Evolutionary conservation across 2,797 vertebrate species (phyloP), one percentile per base, ranked within the genome.

Genomic region (Tarsius wallacei): DNA sequence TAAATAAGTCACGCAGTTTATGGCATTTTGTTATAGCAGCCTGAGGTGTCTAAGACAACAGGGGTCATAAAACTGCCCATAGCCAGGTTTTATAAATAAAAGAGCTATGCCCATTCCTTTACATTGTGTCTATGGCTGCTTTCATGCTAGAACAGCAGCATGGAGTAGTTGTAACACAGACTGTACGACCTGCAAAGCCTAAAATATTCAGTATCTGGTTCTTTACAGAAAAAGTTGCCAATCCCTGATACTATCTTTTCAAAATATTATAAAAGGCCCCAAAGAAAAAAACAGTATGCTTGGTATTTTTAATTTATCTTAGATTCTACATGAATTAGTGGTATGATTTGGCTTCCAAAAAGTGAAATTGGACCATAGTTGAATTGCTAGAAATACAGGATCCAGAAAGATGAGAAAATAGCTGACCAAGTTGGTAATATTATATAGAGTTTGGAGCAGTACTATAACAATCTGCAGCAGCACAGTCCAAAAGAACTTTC

Each of bases 211-310:
- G 24, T 22, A 63, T 42, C 53, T 49, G 31, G 19, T 19, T 26
- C 31, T 89, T 70, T 53, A 24, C 57, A 78, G 55, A 77, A 85
- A 90, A 93, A 49, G 61, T 64, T 91, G 26, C 16, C 66, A 90
- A 59, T 24, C 12, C 7, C 33, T 90, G 53, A 85, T 73, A 85
- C 36, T 31, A 71, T 76, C 47, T 19, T n/a, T 92, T 81, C 70
- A 93, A 36, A 94, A 81, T 85, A 86, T 28, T 85, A 86, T 68
- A 33, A 89, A 93, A 91, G 77, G 24, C 36, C 4, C 51, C 49
- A 77, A 17, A 59, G 71, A 66, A 93, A 91, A 77, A 93, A 88
- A 63, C 53, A 66, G 77, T 87, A 9, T 24, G 68, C 6, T 64
- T 74, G 8, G 21, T 17, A 77, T 66, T 93, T 93, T 91, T 87